Conservation (phyloP, 2,113 vertebrate species). For the Channa argus region DNA sequence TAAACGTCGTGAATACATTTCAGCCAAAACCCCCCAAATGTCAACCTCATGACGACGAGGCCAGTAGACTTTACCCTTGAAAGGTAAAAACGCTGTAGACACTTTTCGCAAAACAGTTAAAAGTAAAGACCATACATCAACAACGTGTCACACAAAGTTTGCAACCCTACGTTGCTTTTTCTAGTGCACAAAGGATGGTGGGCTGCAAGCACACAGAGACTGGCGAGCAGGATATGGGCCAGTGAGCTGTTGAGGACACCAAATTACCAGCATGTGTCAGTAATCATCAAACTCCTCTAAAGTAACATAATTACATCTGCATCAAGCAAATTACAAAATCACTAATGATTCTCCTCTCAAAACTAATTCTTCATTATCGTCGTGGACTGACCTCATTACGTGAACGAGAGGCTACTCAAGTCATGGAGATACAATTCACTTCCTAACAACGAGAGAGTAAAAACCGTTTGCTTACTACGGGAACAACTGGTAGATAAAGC, state of each 20-base stretch:
- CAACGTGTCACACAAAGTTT: background rate
- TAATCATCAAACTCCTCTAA: constrained; percentile 79
- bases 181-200: constrained; percentile 24
- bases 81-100: too few species aligned
- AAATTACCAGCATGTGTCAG: constrained; percentile 79
- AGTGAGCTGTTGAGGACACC: constrained; percentile 59
- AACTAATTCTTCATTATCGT: constrained; percentile 68
- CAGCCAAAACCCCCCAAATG: too few species aligned
- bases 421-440: constrained; percentile 29
- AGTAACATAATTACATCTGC: constrained; percentile 80
- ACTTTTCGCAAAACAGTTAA: too few species aligned
- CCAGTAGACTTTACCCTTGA: too few species aligned
- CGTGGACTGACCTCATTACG: constrained; percentile 64
- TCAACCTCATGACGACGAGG: too few species aligned
- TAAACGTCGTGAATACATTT: too few species aligned
- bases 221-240: constrained; percentile 56
- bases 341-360: constrained; percentile 70
- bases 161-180: background rate
- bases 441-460: constrained; percentile 5
- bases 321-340: constrained; percentile 76
- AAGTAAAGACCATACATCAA: too few species aligned
- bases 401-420: constrained; percentile 36
- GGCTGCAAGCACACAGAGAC: constrained; percentile 19
- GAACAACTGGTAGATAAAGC: background rate
- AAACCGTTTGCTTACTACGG: background rate